These are phyloP conservation scores for Rhopilema esculentum DNA, from an alignment of 30 jellyfish, hydroid and myxozoan species.

Conservation along the genomic window DNA sequence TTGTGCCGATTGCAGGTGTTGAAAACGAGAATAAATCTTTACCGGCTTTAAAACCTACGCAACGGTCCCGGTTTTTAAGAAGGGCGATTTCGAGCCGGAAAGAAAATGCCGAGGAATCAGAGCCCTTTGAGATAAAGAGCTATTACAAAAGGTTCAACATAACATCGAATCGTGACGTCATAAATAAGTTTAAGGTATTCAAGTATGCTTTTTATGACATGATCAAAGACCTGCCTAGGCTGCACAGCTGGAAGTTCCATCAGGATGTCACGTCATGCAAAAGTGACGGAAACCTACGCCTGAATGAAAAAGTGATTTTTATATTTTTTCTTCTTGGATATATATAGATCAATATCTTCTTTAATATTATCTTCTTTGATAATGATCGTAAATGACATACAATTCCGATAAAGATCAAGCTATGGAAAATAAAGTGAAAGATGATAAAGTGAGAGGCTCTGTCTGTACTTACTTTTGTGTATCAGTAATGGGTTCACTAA, in stretches of 20 bases:
- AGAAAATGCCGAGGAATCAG: slow-evolving; percentile 7
- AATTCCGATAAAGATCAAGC: no score
- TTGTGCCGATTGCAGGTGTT: slow-evolving; percentile 74
- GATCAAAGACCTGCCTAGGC: slow-evolving; percentile 61
- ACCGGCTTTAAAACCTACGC: background rate
- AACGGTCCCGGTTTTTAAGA: background rate
- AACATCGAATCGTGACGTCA: slow-evolving; percentile 56
- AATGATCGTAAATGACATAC: no score
- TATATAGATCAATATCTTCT: background rate
- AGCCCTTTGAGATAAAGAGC: slow-evolving; percentile 24
- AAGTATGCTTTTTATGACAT: slow-evolving; percentile 75
- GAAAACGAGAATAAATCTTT: slow-evolving; percentile 56
- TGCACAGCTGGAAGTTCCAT: slow-evolving; percentile 70
- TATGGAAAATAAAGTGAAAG: no score
- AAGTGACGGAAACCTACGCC: slow-evolving; percentile 87
- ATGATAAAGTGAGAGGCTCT: no score
- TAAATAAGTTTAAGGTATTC: slow-evolving; percentile 49
- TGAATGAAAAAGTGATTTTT: slow-evolving; percentile 67
- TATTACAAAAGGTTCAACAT: slow-evolving; percentile 44
- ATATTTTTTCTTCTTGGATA: background rate
- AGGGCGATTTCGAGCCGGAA: background rate
- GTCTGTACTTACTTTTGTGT: no score
- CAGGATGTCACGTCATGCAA: slow-evolving; percentile 74
- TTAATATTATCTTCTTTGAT: no score
- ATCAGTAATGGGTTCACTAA: no score